Evolutionary conservation across 2,113 vertebrate genomes (phyloP).

Genomic region (Melanerpes aurifrons): DNA sequence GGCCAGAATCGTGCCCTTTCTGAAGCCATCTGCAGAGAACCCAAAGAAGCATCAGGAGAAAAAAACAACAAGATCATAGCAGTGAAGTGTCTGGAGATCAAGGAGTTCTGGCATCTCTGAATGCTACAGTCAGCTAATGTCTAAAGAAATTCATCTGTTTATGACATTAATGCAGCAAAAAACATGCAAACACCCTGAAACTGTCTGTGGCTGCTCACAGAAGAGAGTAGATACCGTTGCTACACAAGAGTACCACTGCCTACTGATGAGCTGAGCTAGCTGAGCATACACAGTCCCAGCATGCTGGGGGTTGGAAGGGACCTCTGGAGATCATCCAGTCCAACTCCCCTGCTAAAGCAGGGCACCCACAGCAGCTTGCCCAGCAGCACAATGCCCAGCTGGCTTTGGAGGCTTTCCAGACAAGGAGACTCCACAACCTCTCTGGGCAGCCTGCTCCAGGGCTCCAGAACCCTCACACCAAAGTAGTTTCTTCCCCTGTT

Average conservation of each 20-base stretch:
- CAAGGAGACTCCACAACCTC: too few species aligned
- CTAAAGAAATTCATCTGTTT: neutral
- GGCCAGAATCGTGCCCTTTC: neutral
- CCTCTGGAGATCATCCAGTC: too few species aligned
- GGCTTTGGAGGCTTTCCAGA: too few species aligned
- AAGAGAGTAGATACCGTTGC: neutral
- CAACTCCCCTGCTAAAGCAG: too few species aligned
- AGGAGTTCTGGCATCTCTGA: neutral
- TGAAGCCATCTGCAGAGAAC: neutral
- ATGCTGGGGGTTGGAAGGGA: too few species aligned
- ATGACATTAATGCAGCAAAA: neutral
- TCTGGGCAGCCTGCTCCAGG: too few species aligned
- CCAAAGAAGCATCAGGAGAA: neutral
- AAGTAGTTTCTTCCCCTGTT: too few species aligned
- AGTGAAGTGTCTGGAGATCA: neutral
- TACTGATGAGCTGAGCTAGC: neutral
- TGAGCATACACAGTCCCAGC: neutral
- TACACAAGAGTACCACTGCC: accelerated
- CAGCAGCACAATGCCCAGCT: too few species aligned
- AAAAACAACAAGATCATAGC: neutral
- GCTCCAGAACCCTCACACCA: too few species aligned
- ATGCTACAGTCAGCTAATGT: neutral
- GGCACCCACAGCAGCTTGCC: too few species aligned
- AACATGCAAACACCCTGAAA: neutral
- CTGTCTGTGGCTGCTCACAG: neutral